Conservation (phyloP, 2,113 vertebrate genomes). For the Pristiophorus japonicus region DNA sequence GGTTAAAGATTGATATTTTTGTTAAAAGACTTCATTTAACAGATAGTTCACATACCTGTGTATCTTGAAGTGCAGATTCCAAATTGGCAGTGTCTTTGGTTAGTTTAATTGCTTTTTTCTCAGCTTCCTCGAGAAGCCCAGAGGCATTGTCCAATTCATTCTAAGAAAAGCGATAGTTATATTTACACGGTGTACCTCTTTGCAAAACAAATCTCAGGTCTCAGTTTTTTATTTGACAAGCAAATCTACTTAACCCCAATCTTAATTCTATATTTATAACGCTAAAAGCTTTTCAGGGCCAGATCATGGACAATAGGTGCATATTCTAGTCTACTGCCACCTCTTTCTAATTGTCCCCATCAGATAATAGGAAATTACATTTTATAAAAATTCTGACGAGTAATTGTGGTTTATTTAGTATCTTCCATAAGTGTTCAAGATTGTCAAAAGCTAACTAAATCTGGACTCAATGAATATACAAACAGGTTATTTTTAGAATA, state of each 20-base stretch:
- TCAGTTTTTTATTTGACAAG: neutral
- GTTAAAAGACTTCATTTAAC: neutral
- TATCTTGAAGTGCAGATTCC: constrained; percentile 88
- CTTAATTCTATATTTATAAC: neutral
- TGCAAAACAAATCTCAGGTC: neutral
- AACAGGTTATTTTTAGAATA: neutral
- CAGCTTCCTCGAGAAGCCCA: constrained; percentile 80
- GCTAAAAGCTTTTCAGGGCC: neutral
- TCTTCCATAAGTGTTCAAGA: neutral
- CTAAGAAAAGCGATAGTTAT: constrained; percentile 51
- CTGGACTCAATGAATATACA: neutral
- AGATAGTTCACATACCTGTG: constrained; percentile 65
- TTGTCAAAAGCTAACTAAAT: neutral
- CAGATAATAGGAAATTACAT: neutral
- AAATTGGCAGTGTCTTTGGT: constrained; percentile 80
- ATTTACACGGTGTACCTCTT: neutral
- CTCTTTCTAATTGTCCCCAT: neutral
- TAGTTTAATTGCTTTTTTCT: constrained; percentile 90
- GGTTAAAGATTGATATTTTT: neutral
- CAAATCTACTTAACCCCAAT: neutral
- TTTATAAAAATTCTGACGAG: neutral
- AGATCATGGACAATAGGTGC: neutral
- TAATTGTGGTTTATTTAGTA: neutral
- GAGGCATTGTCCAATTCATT: constrained; percentile 86
- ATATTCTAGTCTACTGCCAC: neutral